phyloP scores from a whole-genome alignment of 2,113 vertebrate species.

The Cnemophilus loriae region DNA sequence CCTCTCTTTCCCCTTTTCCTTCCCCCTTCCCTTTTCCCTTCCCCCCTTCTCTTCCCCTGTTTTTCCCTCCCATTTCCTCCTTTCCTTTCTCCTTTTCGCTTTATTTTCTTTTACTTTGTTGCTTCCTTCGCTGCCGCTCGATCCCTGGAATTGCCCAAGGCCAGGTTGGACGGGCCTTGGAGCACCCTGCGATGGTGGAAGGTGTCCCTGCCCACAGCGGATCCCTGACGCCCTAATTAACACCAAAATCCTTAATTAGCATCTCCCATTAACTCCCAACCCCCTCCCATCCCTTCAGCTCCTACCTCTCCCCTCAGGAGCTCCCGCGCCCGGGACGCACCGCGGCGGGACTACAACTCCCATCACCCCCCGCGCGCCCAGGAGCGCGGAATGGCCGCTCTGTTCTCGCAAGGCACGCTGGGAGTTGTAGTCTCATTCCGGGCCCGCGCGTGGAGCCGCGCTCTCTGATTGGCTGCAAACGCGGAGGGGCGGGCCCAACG shows the following conservation, averaged over 20 bases:
- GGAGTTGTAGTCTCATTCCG: accelerated
- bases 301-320: background rate
- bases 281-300: too few relatives aligned
- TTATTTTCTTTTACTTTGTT: too few relatives aligned
- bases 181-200: accelerated
- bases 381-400: accelerated
- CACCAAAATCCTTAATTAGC: background rate
- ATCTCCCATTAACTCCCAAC: background rate
- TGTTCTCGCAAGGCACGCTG: background rate
- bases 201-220: accelerated
- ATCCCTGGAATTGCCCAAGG: background rate
- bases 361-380: background rate
- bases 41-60: too few relatives aligned
- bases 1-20: too few relatives aligned
- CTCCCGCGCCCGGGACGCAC: background rate
- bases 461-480: background rate
- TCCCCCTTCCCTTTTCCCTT: too few relatives aligned
- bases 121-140: too few relatives aligned
- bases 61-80: background rate
- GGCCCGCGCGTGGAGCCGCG: accelerated
- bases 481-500: background rate
- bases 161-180: too few relatives aligned
- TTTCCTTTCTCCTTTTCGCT: background rate
- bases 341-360: background rate
- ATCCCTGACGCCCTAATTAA: background rate